Percentiles rank a stretch among this genome's conserved stretches.
Evolutionary conservation across 2,113 vertebrate species (phyloP).

Genomic region (Plestiodon gilberti): DNA sequence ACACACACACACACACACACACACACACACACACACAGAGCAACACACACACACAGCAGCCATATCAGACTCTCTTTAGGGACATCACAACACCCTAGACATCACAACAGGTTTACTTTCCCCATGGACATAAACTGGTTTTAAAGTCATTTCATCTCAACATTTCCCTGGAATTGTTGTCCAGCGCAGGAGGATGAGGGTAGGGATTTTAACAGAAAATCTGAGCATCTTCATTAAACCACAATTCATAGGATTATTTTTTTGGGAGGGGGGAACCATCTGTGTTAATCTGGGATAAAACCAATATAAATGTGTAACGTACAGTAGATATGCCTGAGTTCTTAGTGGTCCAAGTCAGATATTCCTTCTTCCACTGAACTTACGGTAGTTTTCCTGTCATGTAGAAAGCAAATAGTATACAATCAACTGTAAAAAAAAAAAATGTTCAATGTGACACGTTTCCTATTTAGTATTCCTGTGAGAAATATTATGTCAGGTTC

Average conservation of each 20-base stretch:
- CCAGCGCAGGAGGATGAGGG: neutral
- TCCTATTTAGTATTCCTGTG: neutral
- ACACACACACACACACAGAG: no score
- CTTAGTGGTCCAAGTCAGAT: conserved; percentile 6
- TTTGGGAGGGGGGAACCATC: neutral
- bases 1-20: no score
- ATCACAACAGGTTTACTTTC: no score
- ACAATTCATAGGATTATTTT: neutral
- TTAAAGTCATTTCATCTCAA: no score
- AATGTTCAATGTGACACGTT: neutral
- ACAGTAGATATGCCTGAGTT: neutral
- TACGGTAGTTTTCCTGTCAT: neutral
- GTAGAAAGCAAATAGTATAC: neutral
- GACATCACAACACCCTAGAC: no score
- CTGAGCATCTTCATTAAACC: neutral
- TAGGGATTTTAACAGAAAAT: neutral
- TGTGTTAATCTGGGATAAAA: no score
- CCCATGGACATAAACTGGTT: neutral
- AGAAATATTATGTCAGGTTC: neutral
- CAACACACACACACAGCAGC: no score
- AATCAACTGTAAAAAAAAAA: neutral
- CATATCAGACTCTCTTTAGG: no score
- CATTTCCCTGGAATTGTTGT: neutral
- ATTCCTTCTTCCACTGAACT: neutral
- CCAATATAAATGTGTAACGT: neutral